Conservation (phyloP, 2,888 invertebrate genomes). For the Apodemia duryi region DNA sequence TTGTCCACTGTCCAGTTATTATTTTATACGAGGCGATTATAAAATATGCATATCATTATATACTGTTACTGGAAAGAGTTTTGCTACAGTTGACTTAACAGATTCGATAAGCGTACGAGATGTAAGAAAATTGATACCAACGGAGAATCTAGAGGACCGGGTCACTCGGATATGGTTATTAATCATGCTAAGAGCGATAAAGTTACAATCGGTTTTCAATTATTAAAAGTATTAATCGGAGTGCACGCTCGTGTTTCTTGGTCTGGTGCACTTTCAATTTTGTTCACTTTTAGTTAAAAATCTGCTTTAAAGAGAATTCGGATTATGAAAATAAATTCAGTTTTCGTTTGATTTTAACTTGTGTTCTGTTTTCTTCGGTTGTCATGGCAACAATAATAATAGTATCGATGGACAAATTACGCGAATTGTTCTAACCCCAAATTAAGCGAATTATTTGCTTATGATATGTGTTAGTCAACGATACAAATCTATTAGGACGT, state of each 20-base stretch:
- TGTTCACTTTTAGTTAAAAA: neutral
- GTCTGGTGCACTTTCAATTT: slow-evolving; percentile 9
- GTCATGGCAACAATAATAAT: too few relatives aligned
- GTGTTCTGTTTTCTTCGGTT: too few relatives aligned
- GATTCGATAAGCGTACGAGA: slow-evolving; percentile 38
- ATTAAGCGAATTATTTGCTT: too few relatives aligned
- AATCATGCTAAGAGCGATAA: slow-evolving; percentile 49
- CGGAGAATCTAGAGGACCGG: slow-evolving; percentile 62
- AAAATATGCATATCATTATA: slow-evolving; percentile 29
- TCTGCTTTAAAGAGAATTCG: neutral
- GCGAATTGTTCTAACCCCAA: too few relatives aligned
- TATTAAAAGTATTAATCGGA: slow-evolving; percentile 17
- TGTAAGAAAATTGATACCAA: slow-evolving; percentile 59
- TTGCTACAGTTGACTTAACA: slow-evolving; percentile 30
- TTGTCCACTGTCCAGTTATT: neutral
- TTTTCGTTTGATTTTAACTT: too few relatives aligned
- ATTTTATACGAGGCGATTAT: slow-evolving; percentile 12
- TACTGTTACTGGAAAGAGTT: slow-evolving; percentile 33
- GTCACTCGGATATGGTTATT: slow-evolving; percentile 57
- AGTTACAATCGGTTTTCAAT: slow-evolving; percentile 34
- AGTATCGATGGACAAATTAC: too few relatives aligned
- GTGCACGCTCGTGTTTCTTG: slow-evolving; percentile 12
- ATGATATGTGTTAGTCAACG: too few relatives aligned
- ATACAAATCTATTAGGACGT: too few relatives aligned
- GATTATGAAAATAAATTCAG: too few relatives aligned